A percentile compares a stretch with the other conserved stretches of the same genome.
Evolutionary conservation across 2,113 vertebrate species (phyloP).

Genomic region (Hypanus sabinus): DNA sequence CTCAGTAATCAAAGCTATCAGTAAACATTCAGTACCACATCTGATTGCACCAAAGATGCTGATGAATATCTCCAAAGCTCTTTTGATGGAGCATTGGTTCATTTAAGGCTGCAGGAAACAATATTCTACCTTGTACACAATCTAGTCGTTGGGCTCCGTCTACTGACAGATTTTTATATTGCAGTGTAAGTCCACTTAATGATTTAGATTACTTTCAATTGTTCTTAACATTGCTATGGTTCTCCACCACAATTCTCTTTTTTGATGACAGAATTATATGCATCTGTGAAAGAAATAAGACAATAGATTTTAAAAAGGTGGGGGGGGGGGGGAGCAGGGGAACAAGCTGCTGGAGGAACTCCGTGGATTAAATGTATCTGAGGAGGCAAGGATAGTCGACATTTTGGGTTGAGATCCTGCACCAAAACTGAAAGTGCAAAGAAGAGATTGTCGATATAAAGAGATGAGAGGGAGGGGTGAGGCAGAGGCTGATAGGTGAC

Average conservation of each 20-base stretch:
- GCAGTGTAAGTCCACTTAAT: not conserved
- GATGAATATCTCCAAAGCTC: not conserved
- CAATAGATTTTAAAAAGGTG: not conserved
- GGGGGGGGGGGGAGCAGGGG: too few relatives aligned
- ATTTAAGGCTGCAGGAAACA: not conserved
- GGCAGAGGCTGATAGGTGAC: too few relatives aligned
- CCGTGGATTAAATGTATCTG: too few relatives aligned
- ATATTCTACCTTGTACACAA: not conserved
- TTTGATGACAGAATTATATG: not conserved
- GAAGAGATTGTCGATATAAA: too few relatives aligned
- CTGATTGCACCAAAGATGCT: not conserved
- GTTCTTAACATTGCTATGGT: not conserved
- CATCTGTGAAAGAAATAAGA: not conserved
- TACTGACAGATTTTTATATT: slow-evolving; percentile 25
- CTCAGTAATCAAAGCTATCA: not conserved
- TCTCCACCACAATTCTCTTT: not conserved
- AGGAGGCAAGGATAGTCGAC: too few relatives aligned
- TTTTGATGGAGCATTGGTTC: not conserved
- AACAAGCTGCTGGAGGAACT: too few relatives aligned
- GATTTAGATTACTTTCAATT: not conserved
- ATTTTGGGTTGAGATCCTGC: too few relatives aligned
- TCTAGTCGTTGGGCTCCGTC: not conserved
- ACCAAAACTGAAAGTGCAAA: too few relatives aligned
- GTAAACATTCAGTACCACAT: not conserved
- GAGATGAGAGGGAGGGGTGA: too few relatives aligned